Conservation (phyloP, 2,888 invertebrate species). For the Standfussiana lucernea region DNA sequence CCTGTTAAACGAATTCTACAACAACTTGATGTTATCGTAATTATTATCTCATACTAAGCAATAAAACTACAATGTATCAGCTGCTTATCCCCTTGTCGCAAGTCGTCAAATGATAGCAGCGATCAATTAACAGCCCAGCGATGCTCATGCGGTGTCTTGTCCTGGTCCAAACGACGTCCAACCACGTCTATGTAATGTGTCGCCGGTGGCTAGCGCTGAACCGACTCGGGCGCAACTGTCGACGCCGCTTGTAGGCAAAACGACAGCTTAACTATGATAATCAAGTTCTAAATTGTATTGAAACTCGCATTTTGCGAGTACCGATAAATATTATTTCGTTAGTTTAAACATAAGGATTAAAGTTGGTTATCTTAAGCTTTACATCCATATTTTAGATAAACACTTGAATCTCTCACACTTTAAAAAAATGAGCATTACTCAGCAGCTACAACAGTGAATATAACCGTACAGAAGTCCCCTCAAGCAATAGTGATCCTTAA, state of each 20-base stretch:
- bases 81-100: constrained; percentile 33
- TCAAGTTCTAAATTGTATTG: background rate
- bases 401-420: background rate
- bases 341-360: background rate
- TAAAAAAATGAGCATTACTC: background rate
- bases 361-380: background rate
- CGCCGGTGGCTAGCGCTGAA: constrained; percentile 6
- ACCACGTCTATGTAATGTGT: constrained; percentile 25
- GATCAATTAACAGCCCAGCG: constrained; percentile 48
- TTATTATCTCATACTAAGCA: constrained; percentile 20
- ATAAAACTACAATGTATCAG: constrained; percentile 46
- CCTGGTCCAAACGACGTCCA: constrained; percentile 11
- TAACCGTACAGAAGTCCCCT: background rate
- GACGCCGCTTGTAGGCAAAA: constrained; percentile 9
- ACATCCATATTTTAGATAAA: background rate
- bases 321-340: background rate
- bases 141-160: constrained; percentile 29
- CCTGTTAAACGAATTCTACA: background rate
- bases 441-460: background rate
- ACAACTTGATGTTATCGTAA: background rate
- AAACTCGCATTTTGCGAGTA: background rate
- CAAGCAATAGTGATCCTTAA: constrained; percentile 34
- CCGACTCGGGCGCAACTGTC: constrained; percentile 12
- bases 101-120: constrained; percentile 52
- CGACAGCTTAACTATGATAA: constrained; percentile 7